Percentiles rank a stretch among this genome's conserved stretches.
These are phyloP conservation scores for Gopherus flavomarginatus DNA, from an alignment of 2,113 vertebrate species.

Conservation along the genomic window DNA sequence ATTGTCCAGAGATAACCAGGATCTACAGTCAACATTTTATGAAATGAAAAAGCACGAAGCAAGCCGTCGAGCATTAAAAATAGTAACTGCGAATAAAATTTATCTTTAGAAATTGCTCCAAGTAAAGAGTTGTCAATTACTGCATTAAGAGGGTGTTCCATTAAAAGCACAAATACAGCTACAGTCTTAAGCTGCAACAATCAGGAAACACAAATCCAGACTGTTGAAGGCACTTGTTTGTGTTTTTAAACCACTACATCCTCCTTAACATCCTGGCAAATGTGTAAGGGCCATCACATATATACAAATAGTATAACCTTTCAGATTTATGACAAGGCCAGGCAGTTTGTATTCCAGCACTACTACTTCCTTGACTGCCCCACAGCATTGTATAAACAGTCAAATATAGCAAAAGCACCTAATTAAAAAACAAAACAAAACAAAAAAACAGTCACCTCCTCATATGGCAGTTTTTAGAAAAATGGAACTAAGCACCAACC, in stretches of 20 bases:
- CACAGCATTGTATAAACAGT: neutral
- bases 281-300: neutral
- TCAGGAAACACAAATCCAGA: neutral
- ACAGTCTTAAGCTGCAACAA: neutral
- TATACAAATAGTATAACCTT: neutral
- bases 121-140: neutral
- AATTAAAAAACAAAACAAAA: neutral
- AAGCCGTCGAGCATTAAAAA: neutral
- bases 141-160: neutral
- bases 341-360: neutral
- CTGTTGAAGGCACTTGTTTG: neutral
- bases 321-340: neutral
- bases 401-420: neutral
- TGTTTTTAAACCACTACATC: neutral
- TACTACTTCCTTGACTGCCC: neutral
- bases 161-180: neutral
- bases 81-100: neutral
- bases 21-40: neutral
- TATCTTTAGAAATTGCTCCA: neutral
- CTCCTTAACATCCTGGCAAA: neutral
- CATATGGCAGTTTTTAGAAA: fast-evolving
- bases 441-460: neutral
- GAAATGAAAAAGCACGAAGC: neutral
- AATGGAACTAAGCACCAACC: neutral
- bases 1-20: neutral